A percentile compares a stretch with the other conserved stretches of the same genome.
Conservation (phyloP, 1,140 invertebrate genomes). For the Megalopta genalis region DNA sequence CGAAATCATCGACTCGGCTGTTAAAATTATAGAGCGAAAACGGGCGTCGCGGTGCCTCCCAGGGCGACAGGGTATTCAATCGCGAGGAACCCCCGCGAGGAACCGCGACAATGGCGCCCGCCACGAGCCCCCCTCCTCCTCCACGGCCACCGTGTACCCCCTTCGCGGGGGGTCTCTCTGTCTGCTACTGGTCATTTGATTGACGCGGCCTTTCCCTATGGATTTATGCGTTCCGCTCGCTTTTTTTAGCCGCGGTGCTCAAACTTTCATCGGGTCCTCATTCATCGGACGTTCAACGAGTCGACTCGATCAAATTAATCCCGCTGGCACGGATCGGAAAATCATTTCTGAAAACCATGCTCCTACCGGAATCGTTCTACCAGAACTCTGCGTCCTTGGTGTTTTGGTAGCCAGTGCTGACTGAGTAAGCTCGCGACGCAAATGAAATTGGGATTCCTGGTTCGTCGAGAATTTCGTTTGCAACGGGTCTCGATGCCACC, state of each 20-base stretch:
- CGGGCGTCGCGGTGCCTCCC: slow-evolving; percentile 78
- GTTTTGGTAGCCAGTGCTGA: too few relatives aligned
- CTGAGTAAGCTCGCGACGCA: too few relatives aligned
- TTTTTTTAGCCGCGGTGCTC: not conserved
- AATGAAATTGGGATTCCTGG: not conserved
- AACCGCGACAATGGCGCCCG: slow-evolving; percentile 65
- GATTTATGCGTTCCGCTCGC: slow-evolving; percentile 3
- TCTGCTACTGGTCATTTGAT: slow-evolving; percentile 64
- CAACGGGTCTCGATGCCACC: not conserved
- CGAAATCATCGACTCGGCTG: slow-evolving; percentile 72
- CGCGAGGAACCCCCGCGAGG: slow-evolving; percentile 73
- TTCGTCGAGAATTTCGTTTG: not conserved
- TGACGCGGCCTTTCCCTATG: slow-evolving; percentile 52
- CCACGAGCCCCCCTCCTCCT: slow-evolving; percentile 48
- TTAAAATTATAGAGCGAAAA: slow-evolving; percentile 78
- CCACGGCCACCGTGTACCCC: slow-evolving; percentile 42
- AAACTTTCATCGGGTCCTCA: not conserved
- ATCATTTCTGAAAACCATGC: too few relatives aligned
- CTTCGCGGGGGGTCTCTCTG: slow-evolving; percentile 58
- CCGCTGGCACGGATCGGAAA: too few relatives aligned
- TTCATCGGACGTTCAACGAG: too few relatives aligned
- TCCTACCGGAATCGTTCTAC: too few relatives aligned
- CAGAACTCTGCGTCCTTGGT: too few relatives aligned
- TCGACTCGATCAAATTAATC: too few relatives aligned
- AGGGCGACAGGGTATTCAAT: slow-evolving; percentile 76